A percentile compares a stretch with the other conserved stretches of the same genome.
phyloP scores from a whole-genome alignment of 1,140 invertebrate genomes.

The Lepidurus apus region DNA sequence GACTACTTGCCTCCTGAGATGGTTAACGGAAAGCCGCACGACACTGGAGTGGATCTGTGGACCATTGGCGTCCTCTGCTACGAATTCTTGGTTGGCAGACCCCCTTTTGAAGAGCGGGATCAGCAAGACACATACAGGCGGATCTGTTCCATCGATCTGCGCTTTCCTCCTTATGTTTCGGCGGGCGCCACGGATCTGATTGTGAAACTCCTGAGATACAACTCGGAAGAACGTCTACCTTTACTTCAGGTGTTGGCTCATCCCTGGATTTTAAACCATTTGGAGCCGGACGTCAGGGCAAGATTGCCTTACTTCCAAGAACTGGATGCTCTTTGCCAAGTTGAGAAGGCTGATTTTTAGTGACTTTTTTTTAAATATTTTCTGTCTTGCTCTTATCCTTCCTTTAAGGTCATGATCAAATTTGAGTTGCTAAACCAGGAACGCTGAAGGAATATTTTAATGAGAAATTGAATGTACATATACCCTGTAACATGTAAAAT shows the following conservation, averaged over 20 bases:
- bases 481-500: neutral
- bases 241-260: constrained; percentile 64
- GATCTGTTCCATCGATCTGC: constrained; percentile 66
- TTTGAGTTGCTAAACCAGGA: neutral
- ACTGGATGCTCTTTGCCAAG: neutral
- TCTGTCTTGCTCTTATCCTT: neutral
- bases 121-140: constrained; percentile 70
- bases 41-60: constrained; percentile 81
- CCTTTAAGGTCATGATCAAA: neutral
- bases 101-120: constrained; percentile 75
- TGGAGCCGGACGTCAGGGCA: constrained; percentile 28
- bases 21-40: constrained; percentile 72
- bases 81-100: constrained; percentile 80
- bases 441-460: neutral
- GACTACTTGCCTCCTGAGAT: constrained; percentile 97
- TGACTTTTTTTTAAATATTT: neutral
- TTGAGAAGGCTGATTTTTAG: neutral
- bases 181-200: constrained; percentile 74
- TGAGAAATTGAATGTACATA: neutral
- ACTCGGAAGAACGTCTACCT: constrained; percentile 63
- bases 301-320: constrained; percentile 31
- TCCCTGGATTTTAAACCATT: constrained; percentile 54
- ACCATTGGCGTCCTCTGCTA: constrained; percentile 86
- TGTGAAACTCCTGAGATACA: constrained; percentile 67
- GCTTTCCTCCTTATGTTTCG: constrained; percentile 67